These are phyloP conservation scores for Mesoclemmys tuberculata DNA, from an alignment of 2,113 vertebrate genomes.

Conservation along the genomic window DNA sequence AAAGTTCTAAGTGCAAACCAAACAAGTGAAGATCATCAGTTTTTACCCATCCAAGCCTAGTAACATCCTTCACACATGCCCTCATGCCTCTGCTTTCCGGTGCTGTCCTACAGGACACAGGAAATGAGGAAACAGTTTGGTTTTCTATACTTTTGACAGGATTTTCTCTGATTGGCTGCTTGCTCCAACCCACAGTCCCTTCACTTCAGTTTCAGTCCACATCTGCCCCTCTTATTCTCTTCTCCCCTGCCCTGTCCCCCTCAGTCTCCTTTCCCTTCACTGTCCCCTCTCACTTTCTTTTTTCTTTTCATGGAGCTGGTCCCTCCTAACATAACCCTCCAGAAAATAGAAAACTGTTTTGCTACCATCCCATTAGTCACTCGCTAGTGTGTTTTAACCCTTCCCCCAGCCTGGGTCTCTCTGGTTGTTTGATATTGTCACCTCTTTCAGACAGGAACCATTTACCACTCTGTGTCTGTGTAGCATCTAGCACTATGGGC, in stretches of 20 bases:
- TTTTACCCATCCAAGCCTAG: background rate
- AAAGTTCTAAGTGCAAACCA: too few species aligned
- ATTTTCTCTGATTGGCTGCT: background rate
- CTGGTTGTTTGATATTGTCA: too few species aligned
- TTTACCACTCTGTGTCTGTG: too few species aligned
- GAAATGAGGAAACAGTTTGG: background rate
- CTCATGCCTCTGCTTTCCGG: background rate
- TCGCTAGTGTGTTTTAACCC: too few species aligned
- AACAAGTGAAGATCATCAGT: background rate
- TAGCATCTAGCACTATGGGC: too few species aligned
- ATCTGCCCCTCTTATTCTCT: background rate
- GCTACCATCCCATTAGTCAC: background rate
- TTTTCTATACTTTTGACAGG: background rate
- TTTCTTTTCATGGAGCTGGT: background rate
- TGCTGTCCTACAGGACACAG: background rate
- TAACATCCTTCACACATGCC: background rate
- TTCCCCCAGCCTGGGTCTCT: too few species aligned
- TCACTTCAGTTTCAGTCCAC: background rate
- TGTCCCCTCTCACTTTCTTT: background rate
- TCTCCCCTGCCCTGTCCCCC: background rate
- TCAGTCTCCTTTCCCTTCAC: background rate
- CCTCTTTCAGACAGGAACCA: too few species aligned
- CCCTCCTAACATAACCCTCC: background rate
- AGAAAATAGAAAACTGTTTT: background rate
- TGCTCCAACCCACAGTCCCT: background rate